Base-by-base conservation (phyloP, 2,113 vertebrate genomes). In the Spea bombifrons region DNA sequence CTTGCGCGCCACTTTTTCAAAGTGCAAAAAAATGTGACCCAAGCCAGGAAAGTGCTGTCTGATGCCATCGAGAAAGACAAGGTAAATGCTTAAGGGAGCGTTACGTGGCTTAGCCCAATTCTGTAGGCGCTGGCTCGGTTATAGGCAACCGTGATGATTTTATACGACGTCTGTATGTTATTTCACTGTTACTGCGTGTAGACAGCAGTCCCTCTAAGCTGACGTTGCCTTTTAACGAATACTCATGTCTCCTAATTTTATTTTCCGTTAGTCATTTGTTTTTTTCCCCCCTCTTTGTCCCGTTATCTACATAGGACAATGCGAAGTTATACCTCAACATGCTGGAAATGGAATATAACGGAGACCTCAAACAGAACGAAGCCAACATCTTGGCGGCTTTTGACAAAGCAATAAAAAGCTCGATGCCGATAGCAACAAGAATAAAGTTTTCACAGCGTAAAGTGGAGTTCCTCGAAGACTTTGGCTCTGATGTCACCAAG, bases 401-500 rank as follows among this genome's bases (percentile, higher is more conserved):
- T 45, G 96, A 99, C 86, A 94, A 90, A 65, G 98, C 97, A 0
- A 82, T 98, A 67, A 90, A 83, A 71, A 97, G 97, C 75, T 87
- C 90, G 0, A 83, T 99, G 92, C 87, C 94, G 0, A 88, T 97
- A 13, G 96, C 97, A 83, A 93, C 94, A 45, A 95, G 93, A 80
- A 91, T 99, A 76, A 93, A 94, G 0, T 99, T 99, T 89, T 95
- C 96, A 0, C 97, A 99, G 82, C 90, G 97, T 79, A 99, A 99
- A 89, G 95, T 99, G 5, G 97, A 98, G 73, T 99, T 99, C 83
- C 93, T 99, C 9, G 98, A 99, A 88, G 98, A 99, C 87, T 99
- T 99, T 85, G 96, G 97, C 83, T 95, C 90, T n/a, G 94, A 99
- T 84, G 93, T 99, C 72, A 96, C 96, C 84, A 90, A 90, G 97